phyloP scores from a whole-genome alignment of 2,113 vertebrate species.

The Pterophyllum scalare region DNA sequence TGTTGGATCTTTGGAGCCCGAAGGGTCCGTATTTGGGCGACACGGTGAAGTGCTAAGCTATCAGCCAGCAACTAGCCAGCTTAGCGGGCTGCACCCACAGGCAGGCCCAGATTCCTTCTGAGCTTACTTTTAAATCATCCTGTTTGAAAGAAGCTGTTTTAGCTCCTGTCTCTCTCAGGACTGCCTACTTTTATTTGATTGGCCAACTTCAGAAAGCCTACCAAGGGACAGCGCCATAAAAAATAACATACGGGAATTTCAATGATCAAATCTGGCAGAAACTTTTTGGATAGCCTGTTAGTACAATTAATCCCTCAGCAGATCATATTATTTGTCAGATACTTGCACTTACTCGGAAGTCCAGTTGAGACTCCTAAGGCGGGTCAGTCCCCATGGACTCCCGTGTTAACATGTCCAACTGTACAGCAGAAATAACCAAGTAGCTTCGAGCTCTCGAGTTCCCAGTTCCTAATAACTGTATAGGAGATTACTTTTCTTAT shows the following conservation, averaged over 20 bases:
- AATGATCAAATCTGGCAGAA: not conserved
- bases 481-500: too few relatives aligned
- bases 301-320: not conserved
- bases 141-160: too few relatives aligned
- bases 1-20: not conserved
- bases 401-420: not conserved
- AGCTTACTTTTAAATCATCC: too few relatives aligned
- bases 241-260: not conserved
- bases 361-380: not conserved
- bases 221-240: not conserved
- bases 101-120: too few relatives aligned
- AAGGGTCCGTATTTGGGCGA: not conserved
- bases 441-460: too few relatives aligned
- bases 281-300: not conserved
- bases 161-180: too few relatives aligned
- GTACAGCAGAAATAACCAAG: not conserved
- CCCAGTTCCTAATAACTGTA: too few relatives aligned
- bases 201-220: not conserved
- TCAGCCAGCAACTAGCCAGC: too few relatives aligned
- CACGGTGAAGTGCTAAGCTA: not conserved
- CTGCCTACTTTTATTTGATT: not conserved
- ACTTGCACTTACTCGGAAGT: not conserved
- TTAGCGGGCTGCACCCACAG: too few relatives aligned
- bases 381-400: not conserved
- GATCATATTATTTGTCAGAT: not conserved